Percentiles rank a stretch among this genome's conserved stretches.
These are phyloP conservation scores for Cyrtonyx montezumae DNA, from an alignment of 2,113 vertebrate species.

Conservation along the genomic window DNA sequence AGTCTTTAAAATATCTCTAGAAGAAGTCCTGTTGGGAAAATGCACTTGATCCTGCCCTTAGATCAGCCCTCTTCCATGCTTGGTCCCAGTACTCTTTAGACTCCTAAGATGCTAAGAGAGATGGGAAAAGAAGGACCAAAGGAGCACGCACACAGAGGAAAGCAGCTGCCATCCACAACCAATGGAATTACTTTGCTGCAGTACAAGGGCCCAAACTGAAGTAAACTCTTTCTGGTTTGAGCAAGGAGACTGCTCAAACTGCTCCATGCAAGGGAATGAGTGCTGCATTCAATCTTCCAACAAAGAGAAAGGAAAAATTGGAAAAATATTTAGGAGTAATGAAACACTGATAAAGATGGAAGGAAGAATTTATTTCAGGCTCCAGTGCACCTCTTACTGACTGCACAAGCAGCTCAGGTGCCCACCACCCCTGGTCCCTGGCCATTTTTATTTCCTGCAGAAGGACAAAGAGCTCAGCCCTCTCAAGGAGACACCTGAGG, in stretches of 20 bases:
- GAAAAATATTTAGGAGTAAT: background rate
- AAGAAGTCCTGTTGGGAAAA: background rate
- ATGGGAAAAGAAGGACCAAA: background rate
- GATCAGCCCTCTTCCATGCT: rapidly evolving
- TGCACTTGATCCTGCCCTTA: background rate
- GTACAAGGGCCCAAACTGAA: background rate
- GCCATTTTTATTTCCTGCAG: background rate
- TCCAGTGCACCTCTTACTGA: background rate
- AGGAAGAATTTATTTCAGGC: background rate
- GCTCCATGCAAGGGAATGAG: rapidly evolving
- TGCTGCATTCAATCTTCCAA: background rate
- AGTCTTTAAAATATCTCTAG: background rate
- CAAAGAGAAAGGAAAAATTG: background rate
- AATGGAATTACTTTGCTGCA: background rate
- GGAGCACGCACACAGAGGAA: background rate
- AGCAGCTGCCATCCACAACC: background rate
- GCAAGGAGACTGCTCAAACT: background rate
- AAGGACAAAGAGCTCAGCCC: background rate
- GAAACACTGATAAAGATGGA: background rate
- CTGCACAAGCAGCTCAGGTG: background rate
- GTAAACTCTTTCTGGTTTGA: background rate
- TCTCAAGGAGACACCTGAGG: background rate
- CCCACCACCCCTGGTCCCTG: background rate
- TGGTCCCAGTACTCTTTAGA: background rate
- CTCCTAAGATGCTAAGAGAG: background rate